A percentile compares a stretch with the other conserved stretches of the same genome.
phyloP scores from a whole-genome alignment of 2,888 invertebrate genomes.

The Diabrotica balteata region DNA sequence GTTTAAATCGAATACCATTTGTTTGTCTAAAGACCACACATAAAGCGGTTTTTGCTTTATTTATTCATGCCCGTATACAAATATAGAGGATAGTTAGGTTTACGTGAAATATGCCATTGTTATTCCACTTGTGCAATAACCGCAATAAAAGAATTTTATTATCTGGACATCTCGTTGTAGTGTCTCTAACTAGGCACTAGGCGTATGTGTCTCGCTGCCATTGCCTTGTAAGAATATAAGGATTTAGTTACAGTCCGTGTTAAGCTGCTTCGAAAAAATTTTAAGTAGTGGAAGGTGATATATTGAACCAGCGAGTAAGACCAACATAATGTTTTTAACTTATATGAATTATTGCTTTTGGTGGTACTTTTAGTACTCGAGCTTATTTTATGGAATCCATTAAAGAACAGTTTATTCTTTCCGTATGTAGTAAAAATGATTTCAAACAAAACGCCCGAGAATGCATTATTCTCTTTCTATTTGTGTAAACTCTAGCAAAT shows the following conservation, averaged over 20 bases:
- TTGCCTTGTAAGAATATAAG: constrained; percentile 13
- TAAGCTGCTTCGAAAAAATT: not conserved
- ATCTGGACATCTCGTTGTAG: constrained; percentile 26
- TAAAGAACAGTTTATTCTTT: too few relatives aligned
- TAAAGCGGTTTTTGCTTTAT: constrained; percentile 39
- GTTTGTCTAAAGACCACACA: constrained; percentile 47
- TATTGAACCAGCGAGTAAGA: constrained; percentile 1
- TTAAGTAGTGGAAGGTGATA: constrained; percentile 7
- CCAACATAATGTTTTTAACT: constrained; percentile 1
- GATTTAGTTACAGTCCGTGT: constrained; percentile 15
- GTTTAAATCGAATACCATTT: constrained; percentile 47
- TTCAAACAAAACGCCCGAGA: too few relatives aligned
- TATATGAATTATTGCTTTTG: constrained; percentile 5
- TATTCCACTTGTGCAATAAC: constrained; percentile 35
- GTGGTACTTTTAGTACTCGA: too few relatives aligned
- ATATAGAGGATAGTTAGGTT: constrained; percentile 33
- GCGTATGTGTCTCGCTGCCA: constrained; percentile 16
- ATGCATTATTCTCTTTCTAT: too few relatives aligned
- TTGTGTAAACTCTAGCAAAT: too few relatives aligned
- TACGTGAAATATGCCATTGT: constrained; percentile 38
- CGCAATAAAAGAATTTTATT: constrained; percentile 39
- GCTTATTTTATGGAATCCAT: too few relatives aligned
- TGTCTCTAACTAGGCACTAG: constrained; percentile 15
- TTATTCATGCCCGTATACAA: constrained; percentile 35
- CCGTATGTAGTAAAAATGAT: too few relatives aligned